Percentiles rank a stretch among this genome's conserved stretches.
Conservation (phyloP, 1,140 invertebrate genomes). For the Heliconius himera region DNA sequence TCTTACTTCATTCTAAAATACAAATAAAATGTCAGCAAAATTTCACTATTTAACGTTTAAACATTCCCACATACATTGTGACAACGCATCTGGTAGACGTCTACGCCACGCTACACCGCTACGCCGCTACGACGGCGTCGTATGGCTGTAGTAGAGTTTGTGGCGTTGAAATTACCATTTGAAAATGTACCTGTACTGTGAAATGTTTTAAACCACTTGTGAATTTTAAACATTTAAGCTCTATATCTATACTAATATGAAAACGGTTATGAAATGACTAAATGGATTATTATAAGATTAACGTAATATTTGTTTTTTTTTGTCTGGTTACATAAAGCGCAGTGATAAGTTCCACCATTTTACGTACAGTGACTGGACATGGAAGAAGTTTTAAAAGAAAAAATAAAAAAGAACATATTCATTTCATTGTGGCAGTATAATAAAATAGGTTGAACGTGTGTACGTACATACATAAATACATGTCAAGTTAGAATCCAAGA, state of each 20-base stretch:
- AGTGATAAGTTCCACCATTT: neutral
- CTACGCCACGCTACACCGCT: constrained; percentile 13
- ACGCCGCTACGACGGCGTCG: neutral
- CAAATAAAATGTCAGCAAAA: neutral
- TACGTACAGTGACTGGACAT: too few relatives aligned
- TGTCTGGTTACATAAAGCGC: neutral
- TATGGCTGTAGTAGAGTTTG: neutral
- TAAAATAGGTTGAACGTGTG: neutral
- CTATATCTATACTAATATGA: neutral
- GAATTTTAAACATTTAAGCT: neutral
- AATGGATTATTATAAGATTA: too few relatives aligned
- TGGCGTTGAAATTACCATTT: constrained; percentile 4
- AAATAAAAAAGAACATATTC: neutral
- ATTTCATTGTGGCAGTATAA: neutral
- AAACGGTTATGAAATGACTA: too few relatives aligned
- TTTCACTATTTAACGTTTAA: neutral
- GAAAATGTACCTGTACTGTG: neutral
- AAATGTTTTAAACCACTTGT: neutral
- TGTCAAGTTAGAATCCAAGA: constrained; percentile 17
- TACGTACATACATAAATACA: constrained; percentile 16
- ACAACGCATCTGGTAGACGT: constrained; percentile 12
- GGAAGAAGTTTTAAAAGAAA: neutral
- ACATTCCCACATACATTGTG: neutral
- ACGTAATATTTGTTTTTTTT: too few relatives aligned
- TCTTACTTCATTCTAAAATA: neutral